Base-by-base conservation (phyloP, 2,113 vertebrate genomes). In the Mobula birostris region DNA sequence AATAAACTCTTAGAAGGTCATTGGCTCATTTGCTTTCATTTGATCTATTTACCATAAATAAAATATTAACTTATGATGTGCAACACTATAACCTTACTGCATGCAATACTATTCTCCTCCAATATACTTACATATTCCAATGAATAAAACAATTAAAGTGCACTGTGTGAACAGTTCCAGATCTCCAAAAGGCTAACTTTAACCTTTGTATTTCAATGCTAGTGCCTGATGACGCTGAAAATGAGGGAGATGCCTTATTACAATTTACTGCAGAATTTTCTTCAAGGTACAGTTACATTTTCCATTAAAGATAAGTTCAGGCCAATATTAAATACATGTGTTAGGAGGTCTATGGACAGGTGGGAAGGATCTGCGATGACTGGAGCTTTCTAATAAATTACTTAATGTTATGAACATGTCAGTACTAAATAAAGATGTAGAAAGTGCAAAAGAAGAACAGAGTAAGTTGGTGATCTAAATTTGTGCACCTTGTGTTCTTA, bases 231-330 rank as follows among this genome's bases (percentile, higher is more conserved):
- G 98, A 99, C 96, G 98, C 98, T 96, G 99, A 99, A 97, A 99
- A 99, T 95, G 99, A 99, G 98, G 97, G 97, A 95, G 98, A 99
- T 97, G 99, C 99, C 97, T 98, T 99, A 98, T 96, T 99, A 97
- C 99, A 99, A 97, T 99, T 99, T 98, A 99, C 98, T 97, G 98
- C 98, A 94, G 99, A 99, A 96, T 99, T 99, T 97, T 99, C 99
- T 96, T 99, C 98, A 96, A 98, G 99, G 99, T 99, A 96, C n/a
- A 36, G 78, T 68, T 88, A 72, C 58, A 61, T 77, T 79, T 72
- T 94, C 63, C n/a, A 83, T 80, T 40, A 94, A 66, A 32, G 3
- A 94, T 11, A 94, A 24, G 8, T 76, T 40, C 24, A 24, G 72
- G 83, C 58, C 48, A 58, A 4, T 48, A 21, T 8, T 92, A 70